A percentile compares a stretch with the other conserved stretches of the same genome.
These are phyloP conservation scores for Trachymyrmex septentrionalis DNA, from an alignment of 1,140 invertebrate genomes.

Conservation along the genomic window DNA sequence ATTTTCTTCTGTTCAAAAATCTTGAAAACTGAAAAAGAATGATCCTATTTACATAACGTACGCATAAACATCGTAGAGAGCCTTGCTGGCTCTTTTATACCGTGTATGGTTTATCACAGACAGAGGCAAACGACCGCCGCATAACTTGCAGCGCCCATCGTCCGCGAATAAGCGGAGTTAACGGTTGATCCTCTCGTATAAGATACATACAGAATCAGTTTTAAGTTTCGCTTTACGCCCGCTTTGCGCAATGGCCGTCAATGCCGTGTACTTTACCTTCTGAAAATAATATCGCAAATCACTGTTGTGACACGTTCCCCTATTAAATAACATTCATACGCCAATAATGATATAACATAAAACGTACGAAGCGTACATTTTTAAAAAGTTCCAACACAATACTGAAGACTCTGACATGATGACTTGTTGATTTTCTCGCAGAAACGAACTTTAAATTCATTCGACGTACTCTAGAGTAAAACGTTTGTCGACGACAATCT, in stretches of 20 bases:
- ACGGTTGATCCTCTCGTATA: conserved; percentile 49
- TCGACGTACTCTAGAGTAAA: background rate
- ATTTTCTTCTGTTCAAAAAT: conserved; percentile 13
- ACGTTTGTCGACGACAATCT: conserved; percentile 17
- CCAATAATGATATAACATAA: conserved; percentile 21
- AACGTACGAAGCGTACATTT: background rate
- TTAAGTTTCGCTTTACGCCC: conserved; percentile 36
- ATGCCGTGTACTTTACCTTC: background rate
- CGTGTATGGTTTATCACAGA: conserved; percentile 42
- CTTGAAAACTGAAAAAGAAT: background rate
- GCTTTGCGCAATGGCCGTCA: conserved; percentile 14
- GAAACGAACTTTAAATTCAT: background rate
- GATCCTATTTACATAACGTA: conserved; percentile 31
- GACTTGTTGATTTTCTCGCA: conserved; percentile 12
- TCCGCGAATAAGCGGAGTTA: conserved; percentile 54
- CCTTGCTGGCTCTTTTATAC: background rate
- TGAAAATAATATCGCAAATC: conserved; percentile 50
- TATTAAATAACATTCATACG: conserved; percentile 16
- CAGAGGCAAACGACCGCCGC: conserved; percentile 48
- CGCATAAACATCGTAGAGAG: conserved; percentile 5
- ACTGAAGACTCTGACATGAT: background rate
- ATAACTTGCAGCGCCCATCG: conserved; percentile 25
- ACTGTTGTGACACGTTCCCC: conserved; percentile 33
- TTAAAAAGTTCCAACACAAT: conserved; percentile 8
- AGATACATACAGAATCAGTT: conserved; percentile 44